phyloP scores from a whole-genome alignment of 1,140 invertebrate genomes.

The Sipha flava region DNA sequence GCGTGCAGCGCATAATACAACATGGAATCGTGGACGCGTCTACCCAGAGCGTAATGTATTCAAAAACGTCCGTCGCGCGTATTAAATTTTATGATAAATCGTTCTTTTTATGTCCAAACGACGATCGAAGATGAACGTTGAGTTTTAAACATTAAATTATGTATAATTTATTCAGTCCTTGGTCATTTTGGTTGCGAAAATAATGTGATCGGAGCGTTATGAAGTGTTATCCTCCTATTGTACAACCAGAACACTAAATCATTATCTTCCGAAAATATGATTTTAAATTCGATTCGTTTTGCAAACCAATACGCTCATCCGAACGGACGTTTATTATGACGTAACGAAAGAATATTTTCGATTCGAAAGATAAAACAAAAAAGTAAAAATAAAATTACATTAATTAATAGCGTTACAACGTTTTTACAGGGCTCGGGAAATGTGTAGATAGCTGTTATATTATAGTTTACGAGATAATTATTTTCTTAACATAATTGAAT shows the following conservation, averaged over 20 bases:
- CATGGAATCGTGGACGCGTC: not conserved
- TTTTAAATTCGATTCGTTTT: not conserved
- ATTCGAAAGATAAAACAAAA: too few relatives aligned
- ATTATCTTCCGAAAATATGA: slow-evolving; percentile 6
- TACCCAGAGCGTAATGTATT: slow-evolving; percentile 26
- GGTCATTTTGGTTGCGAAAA: slow-evolving; percentile 29
- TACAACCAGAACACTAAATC: not conserved
- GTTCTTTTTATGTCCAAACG: not conserved
- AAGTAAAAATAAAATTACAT: too few relatives aligned
- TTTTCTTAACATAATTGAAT: too few relatives aligned
- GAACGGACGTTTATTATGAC: not conserved
- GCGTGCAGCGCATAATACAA: not conserved
- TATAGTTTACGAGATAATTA: too few relatives aligned
- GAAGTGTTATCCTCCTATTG: not conserved
- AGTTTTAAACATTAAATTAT: not conserved
- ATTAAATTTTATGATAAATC: not conserved
- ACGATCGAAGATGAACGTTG: not conserved
- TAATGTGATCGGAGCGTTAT: not conserved
- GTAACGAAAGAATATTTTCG: not conserved
- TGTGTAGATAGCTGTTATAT: too few relatives aligned
- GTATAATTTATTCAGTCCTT: slow-evolving; percentile 31
- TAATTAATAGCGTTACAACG: too few relatives aligned
- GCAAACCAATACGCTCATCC: not conserved
- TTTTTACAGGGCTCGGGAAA: too few relatives aligned
- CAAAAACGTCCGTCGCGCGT: not conserved